Evolutionary conservation across 2,113 vertebrate genomes (phyloP), one percentile per base, ranked within the genome.

Genomic region (Aix galericulata): DNA sequence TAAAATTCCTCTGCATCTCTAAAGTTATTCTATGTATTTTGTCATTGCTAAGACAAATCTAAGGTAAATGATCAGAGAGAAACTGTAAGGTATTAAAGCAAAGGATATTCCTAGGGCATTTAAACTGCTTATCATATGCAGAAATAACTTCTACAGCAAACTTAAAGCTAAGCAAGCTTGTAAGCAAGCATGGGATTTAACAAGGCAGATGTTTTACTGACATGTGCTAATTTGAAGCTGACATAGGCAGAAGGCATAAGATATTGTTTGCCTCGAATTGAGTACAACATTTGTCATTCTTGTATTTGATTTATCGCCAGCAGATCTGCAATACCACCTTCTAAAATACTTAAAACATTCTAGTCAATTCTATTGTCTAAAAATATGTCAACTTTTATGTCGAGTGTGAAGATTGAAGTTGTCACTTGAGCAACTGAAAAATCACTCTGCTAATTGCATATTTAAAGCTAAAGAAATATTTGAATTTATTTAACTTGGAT

Each of bases 321-420:
- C 55, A 95, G 85, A 89, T 83, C 94, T 96, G 93, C 92, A 95
- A 88, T 97, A 96, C 29, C 82, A 88, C 90, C 86, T 89, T 96
- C 42, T 20, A 62, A 95, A 74, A 32, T 77, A 86, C 82, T 96
- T 95, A 88, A 76, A 91, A 86, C 3, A 11, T 95, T 92, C 91
- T 73, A 82, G 75, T 86, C 88, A 91, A 60, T 96, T 96, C 60
- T 93, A 5, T 95, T 97, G 91, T 97, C 95, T 97, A 95, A 97
- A 98, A 97, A 97, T 93, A 98, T 86, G 93, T 91, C 75, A 85
- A 62, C 69, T 94, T 96, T 82, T 91, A 82, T 97, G 97, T 94
- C 83, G 96, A 95, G 64, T 89, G 64, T 82, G 74, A 88, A 94
- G 94, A 97, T 29, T 93, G 92, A 98, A 97, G 75, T 55, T 95